phyloP scores from a whole-genome alignment of 2,113 vertebrate genomes.

The Electrona antarctica region DNA sequence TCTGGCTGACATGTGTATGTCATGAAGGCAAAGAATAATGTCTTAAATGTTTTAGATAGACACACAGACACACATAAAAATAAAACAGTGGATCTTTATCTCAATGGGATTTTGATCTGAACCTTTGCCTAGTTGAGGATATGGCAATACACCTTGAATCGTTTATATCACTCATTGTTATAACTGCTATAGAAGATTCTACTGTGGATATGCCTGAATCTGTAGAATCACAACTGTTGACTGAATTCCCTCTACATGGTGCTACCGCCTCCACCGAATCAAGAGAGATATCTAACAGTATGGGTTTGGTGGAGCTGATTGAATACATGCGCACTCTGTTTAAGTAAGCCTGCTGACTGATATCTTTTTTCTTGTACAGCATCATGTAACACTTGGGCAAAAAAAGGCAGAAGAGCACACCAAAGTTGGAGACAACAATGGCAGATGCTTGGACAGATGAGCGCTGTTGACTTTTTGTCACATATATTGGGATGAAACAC shows the following conservation, averaged over 20 bases:
- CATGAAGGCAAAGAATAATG: too few relatives aligned
- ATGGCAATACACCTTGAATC: constrained; percentile 3
- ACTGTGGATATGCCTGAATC: not conserved
- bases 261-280: not conserved
- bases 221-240: not conserved
- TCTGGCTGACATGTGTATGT: too few relatives aligned
- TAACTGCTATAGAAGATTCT: not conserved
- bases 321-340: constrained; percentile 29
- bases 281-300: not conserved
- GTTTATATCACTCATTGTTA: not conserved
- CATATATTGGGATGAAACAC: constrained; percentile 67
- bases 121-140: constrained; percentile 7
- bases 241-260: constrained; percentile 3
- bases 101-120: constrained; percentile 30
- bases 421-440: constrained; percentile 64
- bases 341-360: constrained; percentile 37
- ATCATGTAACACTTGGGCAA: constrained; percentile 64
- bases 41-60: too few relatives aligned
- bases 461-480: constrained; percentile 45
- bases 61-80: not conserved
- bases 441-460: constrained; percentile 62
- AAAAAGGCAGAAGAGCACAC: constrained; percentile 65
- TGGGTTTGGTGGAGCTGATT: not conserved
- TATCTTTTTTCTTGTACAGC: constrained; percentile 61
- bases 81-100: not conserved